Base-by-base conservation (phyloP, 2,797 vertebrate genomes). In the Anisognathus igniventris region DNA sequence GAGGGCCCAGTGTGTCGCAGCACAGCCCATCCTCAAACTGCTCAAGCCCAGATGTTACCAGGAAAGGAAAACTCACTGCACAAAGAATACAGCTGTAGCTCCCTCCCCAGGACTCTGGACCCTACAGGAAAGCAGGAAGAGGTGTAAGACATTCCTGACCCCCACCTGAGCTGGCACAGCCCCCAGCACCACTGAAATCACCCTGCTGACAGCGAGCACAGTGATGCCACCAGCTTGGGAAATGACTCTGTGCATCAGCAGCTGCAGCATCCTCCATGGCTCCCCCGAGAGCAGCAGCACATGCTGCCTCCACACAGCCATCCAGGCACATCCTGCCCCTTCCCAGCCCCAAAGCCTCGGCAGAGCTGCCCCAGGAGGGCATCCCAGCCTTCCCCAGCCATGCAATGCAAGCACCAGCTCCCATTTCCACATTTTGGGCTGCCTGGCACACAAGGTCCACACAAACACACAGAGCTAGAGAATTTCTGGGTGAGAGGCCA, bases 381-480 rank as follows among this genome's bases (percentile, higher is more conserved):
- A 68, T 23, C n/a, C 14, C 1, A 1, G 24, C 16, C n/a, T 47
- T 64, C 25, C 19, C 6, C 4, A 75, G 33, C 17, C 1, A 0
- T 31, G 31, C 5, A 1, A 31, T 3, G 7, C 17, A 53, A 83
- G 12, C 33, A 71, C 17, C 48, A 77, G 9, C 14, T 53, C 42
- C 18, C 2, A 9, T 37, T 64, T 33, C 65, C 28, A 4, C 25
- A 27, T 51, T 88, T 30, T 4, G 17, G 16, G 14, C n/a, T 56
- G 23, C 30, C 27, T 24, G 3, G 35, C 15, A 13, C 33, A 7
- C 0, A 3, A 37, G 14, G 16, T 47, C 25, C 14, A 37, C 28
- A 72, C 47, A 51, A 72, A 67, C 7, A 35, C 21, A 45, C 17
- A 0, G 1, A 72, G 20, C 2, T 42, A 65, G 62, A 28, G 28